Conservation (phyloP, 2,113 vertebrate species). For the Myrmecophaga tridactyla region DNA sequence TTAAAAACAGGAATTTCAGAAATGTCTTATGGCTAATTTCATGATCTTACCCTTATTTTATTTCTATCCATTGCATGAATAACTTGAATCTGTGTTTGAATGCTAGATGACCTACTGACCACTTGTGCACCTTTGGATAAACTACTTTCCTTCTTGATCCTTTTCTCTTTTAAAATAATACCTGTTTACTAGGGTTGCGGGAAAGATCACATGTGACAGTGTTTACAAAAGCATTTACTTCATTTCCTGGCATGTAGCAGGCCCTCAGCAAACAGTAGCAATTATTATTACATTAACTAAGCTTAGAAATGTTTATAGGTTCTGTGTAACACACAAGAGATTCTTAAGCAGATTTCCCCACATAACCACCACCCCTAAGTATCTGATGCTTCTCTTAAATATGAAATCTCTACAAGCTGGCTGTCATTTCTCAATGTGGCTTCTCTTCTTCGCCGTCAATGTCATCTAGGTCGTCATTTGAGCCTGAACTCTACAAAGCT, state of each 20-base stretch:
- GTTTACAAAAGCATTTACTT: neutral
- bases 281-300: neutral
- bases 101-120: neutral
- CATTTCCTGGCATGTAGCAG: neutral
- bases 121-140: neutral
- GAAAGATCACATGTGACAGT: neutral
- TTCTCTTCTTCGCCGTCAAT: neutral
- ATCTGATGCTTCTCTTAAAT: neutral
- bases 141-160: neutral
- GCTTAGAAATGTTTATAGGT: neutral
- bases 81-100: conserved; percentile 21
- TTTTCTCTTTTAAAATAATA: conserved; percentile 30
- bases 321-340: neutral
- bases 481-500: neutral
- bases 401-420: neutral
- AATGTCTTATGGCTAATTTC: conserved; percentile 32
- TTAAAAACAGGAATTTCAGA: neutral
- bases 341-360: neutral
- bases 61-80: neutral
- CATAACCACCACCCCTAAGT: neutral
- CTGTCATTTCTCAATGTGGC: neutral
- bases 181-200: neutral
- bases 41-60: neutral
- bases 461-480: neutral
- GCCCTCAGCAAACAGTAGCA: neutral